Conservation (phyloP, 2,113 vertebrate species). For the Terrapene triunguis region DNA sequence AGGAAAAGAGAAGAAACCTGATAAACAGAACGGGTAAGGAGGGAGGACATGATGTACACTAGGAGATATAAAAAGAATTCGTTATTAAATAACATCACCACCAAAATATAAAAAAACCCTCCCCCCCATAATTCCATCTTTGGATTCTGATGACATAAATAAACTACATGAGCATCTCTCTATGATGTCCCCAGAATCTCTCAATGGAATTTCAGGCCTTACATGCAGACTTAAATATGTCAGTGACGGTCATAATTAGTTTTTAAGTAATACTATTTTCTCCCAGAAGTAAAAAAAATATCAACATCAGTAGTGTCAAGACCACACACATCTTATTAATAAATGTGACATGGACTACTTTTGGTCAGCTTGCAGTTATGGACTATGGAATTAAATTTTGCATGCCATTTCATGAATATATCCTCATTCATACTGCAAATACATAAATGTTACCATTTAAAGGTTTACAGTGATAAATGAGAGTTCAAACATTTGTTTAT, state of each 20-base stretch:
- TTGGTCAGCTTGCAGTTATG: background rate
- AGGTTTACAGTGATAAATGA: conserved; percentile 1
- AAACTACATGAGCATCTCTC: background rate
- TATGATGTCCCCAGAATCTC: background rate
- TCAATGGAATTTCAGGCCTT: conserved; percentile 2
- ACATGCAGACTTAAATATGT: background rate
- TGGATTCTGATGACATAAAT: background rate
- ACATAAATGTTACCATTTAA: background rate
- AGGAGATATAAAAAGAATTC: conserved; percentile 2
- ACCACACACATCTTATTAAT: conserved; percentile 1
- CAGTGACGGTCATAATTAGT: conserved; percentile 19
- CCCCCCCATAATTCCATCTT: background rate
- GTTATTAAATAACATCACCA: conserved; percentile 32
- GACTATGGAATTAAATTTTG: conserved; percentile 28
- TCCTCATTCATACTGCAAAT: background rate
- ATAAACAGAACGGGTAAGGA: background rate
- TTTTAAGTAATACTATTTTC: conserved; percentile 25
- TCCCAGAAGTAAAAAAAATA: conserved; percentile 45
- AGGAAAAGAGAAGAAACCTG: background rate
- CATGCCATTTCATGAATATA: background rate
- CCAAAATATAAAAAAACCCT: background rate
- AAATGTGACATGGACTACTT: conserved; percentile 10
- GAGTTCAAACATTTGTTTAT: background rate
- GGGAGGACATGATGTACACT: background rate
- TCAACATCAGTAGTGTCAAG: background rate